Base-by-base conservation (phyloP, 1,140 invertebrate genomes). In the Meloidogyne chitwoodi region DNA sequence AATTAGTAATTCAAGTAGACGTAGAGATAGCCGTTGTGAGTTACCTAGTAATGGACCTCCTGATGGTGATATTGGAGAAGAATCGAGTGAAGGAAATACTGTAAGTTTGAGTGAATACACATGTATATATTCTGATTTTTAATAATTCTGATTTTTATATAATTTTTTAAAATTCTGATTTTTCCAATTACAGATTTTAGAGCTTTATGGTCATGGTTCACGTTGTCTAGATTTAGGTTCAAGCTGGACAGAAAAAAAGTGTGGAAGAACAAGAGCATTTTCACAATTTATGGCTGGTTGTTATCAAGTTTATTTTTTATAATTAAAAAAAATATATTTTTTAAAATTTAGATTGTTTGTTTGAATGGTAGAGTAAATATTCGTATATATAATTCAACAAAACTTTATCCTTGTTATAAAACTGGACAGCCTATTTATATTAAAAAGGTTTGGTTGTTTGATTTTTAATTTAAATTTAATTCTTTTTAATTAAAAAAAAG, bases 361-460 rank as follows among this genome's bases (percentile, higher is more conserved):
- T 71, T 75, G 24, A 76, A 84, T 70, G 85, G 87, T 14, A 86
- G 88, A 14, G 77, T 90, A 19, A 79, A 88, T 44, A 78, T 91
- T 12, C 80, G 84, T 68, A 92, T 95, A 10, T 91, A 91, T 27
- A 95, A 95, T 88, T 92, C 93, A 80, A 92, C 92, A 6, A 65
- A 74, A 16, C 75, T 80, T 12, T 96, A 94, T 87, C 92, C 92
- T 2, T 98, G 95, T 87, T 94, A 92, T 83, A 91, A 93, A 83
- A 90, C 91, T 0, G 93, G 93, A 5, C 95, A 98, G 87, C 91
- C 92, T 83, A 89, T 97, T 16, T 90, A 91, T 66, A 92, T 98
- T 81, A 90, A 92, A 75, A 92, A 95, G 64, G 83, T 84, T 27
- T 44, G 26, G 48, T 65, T 14, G 8, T 75, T n/a, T n/a, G n/a